phyloP scores from a whole-genome alignment of 1,140 invertebrate species.

The Tenebrio molitor region DNA sequence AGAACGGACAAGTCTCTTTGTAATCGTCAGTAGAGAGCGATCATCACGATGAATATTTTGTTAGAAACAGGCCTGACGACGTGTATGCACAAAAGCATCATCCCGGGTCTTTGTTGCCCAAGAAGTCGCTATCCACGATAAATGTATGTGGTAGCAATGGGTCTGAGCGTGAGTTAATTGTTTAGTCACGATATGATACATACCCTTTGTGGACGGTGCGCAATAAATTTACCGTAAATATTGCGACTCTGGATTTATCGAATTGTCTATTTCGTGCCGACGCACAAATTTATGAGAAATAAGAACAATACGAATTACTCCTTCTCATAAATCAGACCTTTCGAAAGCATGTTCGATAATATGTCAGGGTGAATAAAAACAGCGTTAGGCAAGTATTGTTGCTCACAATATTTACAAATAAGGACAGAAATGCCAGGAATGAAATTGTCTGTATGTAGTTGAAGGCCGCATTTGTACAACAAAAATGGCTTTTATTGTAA shows the following conservation, averaged over 20 bases:
- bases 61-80: background rate
- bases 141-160: conserved; percentile 7
- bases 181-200: conserved; percentile 36
- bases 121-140: conserved; percentile 4
- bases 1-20: no score
- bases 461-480: conserved; percentile 1
- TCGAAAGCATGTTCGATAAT: background rate
- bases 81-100: conserved; percentile 17
- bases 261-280: conserved; percentile 8
- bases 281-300: conserved; percentile 15
- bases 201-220: conserved; percentile 29
- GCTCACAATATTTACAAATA: conserved; percentile 18
- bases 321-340: conserved; percentile 6
- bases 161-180: conserved; percentile 15
- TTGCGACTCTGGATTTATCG: conserved; percentile 9
- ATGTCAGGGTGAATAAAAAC: conserved; percentile 6
- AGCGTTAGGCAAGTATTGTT: background rate
- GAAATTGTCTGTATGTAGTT: background rate
- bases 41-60: no score
- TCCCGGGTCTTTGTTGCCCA: conserved; percentile 8
- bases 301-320: conserved; percentile 26
- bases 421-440: conserved; percentile 7
- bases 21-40: no score
- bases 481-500: conserved; percentile 15
- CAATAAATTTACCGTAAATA: conserved; percentile 32